These are phyloP conservation scores for Aplysina aerophoba DNA, from an alignment of 37 sponge, comb jelly and placozoan genomes.

Conservation along the genomic window DNA sequence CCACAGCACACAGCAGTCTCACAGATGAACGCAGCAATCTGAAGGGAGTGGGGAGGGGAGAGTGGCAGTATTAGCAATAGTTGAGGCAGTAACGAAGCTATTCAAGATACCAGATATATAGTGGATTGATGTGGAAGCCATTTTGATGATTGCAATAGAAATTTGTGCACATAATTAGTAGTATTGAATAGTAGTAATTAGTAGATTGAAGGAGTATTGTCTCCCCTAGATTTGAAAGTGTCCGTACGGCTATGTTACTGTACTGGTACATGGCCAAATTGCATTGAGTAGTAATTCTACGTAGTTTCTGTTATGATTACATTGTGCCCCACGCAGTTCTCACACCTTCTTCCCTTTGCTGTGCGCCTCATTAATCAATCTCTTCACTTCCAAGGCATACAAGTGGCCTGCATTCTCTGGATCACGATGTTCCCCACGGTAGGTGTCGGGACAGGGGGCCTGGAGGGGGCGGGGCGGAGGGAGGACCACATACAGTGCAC, in stretches of 20 bases:
- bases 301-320: too few relatives aligned
- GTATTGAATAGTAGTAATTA: too few relatives aligned
- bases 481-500: too few relatives aligned
- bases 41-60: too few relatives aligned
- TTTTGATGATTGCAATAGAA: too few relatives aligned
- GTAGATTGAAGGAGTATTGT: too few relatives aligned
- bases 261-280: not conserved
- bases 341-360: conserved; percentile 66
- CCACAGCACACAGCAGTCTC: conserved; percentile 76
- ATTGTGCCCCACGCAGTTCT: not conserved
- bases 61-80: too few relatives aligned
- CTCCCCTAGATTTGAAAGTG: too few relatives aligned
- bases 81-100: too few relatives aligned
- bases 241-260: not conserved
- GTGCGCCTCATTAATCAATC: conserved; percentile 52
- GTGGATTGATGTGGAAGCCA: not conserved
- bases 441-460: conserved; percentile 74
- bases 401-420: conserved; percentile 65
- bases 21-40: conserved; percentile 69
- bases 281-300: not conserved
- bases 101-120: too few relatives aligned
- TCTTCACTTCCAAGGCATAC: conserved; percentile 83
- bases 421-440: conserved; percentile 69
- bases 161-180: too few relatives aligned
- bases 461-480: conserved; percentile 2